phyloP scores from a whole-genome alignment of 2,797 vertebrate genomes.

The Mormyrops boulengeri region DNA sequence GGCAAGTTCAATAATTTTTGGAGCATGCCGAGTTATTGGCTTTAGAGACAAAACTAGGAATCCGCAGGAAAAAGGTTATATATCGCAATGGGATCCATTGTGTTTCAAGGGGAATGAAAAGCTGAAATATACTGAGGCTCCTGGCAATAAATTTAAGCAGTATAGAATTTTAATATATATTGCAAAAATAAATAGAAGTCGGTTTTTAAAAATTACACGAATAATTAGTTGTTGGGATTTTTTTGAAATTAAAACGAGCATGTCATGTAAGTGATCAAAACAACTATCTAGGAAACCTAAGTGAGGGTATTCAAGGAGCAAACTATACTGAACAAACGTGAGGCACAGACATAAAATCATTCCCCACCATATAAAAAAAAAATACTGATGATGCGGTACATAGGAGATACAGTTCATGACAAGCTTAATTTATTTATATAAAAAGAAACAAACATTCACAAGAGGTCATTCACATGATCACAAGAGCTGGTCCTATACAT shows the following conservation, averaged over 20 bases:
- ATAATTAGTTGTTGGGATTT: not conserved
- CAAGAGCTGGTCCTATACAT: slow-evolving; percentile 23
- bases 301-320: not conserved
- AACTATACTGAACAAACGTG: not conserved
- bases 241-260: not conserved
- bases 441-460: slow-evolving; percentile 27
- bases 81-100: not conserved
- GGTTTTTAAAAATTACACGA: not conserved
- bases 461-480: slow-evolving; percentile 18
- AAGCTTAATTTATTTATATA: slow-evolving; percentile 18
- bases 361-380: not conserved
- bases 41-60: not conserved
- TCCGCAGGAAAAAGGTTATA: not conserved
- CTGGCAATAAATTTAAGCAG: not conserved
- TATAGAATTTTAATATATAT: not conserved
- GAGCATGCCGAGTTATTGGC: not conserved
- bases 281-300: not conserved
- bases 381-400: not conserved
- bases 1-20: not conserved
- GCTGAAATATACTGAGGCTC: not conserved
- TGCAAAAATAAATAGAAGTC: not conserved
- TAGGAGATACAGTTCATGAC: not conserved
- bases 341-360: not conserved
- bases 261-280: not conserved
- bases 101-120: not conserved